These are phyloP conservation scores for Monarcha castaneiventris DNA, from an alignment of 2,113 vertebrate species.

Conservation along the genomic window DNA sequence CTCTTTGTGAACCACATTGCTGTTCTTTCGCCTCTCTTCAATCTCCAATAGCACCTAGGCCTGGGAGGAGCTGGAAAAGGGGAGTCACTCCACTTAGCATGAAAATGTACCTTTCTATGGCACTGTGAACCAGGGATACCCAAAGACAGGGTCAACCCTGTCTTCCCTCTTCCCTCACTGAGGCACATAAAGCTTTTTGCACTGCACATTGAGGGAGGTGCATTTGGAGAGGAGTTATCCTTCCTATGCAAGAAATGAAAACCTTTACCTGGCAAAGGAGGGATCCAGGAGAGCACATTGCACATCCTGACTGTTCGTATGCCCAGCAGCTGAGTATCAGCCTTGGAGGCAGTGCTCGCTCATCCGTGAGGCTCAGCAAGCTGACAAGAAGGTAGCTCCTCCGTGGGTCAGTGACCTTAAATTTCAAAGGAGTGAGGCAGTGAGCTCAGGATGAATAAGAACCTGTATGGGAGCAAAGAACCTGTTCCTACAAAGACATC, in stretches of 20 bases:
- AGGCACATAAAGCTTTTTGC: not conserved
- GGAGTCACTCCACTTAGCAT: too few species aligned
- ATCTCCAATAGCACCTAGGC: not conserved
- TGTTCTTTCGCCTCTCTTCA: not conserved
- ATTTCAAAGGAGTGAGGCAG: not conserved
- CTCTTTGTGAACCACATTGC: not conserved
- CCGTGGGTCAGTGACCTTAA: not conserved
- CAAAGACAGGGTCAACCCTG: not conserved
- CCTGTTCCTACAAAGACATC: not conserved
- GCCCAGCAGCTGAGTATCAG: not conserved
- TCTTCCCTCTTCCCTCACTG: not conserved
- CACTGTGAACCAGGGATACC: not conserved
- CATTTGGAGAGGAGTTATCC: not conserved
- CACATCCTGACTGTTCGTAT: rapidly evolving
- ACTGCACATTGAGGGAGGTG: rapidly evolving
- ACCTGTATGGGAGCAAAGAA: not conserved
- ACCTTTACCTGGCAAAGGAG: not conserved
- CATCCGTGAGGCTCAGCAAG: not conserved
- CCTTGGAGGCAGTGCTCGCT: not conserved
- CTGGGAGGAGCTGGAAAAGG: not conserved
- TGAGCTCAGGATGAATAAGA: not conserved
- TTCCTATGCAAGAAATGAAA: not conserved
- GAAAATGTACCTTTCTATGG: not conserved
- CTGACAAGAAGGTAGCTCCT: not conserved
- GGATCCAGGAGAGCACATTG: not conserved